Conservation (phyloP, 2,113 vertebrate genomes). For the Phainopepla nitens region DNA sequence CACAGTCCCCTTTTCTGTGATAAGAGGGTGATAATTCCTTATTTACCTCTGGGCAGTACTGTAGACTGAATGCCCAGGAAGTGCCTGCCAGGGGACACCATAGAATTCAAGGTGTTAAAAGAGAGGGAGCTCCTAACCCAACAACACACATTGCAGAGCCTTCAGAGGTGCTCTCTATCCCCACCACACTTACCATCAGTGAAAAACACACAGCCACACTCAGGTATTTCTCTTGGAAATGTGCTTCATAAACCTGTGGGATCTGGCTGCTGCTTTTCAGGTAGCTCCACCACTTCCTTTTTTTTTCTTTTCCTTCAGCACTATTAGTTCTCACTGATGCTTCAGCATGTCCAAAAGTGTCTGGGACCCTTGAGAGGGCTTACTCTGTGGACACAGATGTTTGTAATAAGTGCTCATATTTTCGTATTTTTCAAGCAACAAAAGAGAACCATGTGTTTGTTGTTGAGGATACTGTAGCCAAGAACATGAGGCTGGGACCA, state of each 20-base stretch:
- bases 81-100: neutral
- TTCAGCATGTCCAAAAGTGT: neutral
- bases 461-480: neutral
- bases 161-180: neutral
- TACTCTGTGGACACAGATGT: neutral
- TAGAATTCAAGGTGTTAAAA: neutral
- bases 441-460: neutral
- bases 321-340: neutral
- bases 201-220: accelerated
- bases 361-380: neutral
- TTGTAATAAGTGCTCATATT: neutral
- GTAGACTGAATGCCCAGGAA: neutral
- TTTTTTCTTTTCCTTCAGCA: neutral
- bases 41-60: neutral
- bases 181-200: neutral
- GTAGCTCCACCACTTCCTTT: neutral
- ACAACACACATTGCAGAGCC: neutral
- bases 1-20: neutral
- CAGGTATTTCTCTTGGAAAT: neutral
- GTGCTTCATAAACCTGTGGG: neutral
- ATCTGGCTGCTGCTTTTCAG: neutral
- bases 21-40: neutral
- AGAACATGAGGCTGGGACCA: neutral
- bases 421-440: neutral
- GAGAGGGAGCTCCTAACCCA: neutral